Percentiles rank a stretch among this genome's conserved stretches.
Conservation (phyloP, 2,888 invertebrate genomes). For the Phymatocera aterrima region DNA sequence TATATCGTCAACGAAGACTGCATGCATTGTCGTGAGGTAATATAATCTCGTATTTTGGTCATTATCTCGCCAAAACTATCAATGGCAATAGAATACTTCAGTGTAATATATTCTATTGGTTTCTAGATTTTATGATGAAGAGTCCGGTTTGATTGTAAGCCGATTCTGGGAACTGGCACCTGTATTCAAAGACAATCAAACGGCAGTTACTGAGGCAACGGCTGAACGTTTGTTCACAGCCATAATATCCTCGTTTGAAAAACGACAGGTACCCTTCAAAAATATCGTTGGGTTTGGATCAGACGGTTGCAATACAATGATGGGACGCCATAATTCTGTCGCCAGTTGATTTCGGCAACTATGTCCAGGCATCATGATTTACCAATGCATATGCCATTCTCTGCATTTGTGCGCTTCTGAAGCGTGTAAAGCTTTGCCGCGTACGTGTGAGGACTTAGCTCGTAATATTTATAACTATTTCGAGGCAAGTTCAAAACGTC, state of each 20-base stretch:
- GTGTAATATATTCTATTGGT: neutral
- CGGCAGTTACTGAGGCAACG: constrained; percentile 45
- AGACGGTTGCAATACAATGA: constrained; percentile 58
- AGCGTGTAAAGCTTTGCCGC: constrained; percentile 61
- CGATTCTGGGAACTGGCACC: constrained; percentile 11
- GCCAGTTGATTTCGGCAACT: constrained; percentile 52
- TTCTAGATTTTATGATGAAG: constrained; percentile 12
- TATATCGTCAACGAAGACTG: constrained; percentile 18
- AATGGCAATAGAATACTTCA: neutral
- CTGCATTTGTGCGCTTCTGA: constrained; percentile 63
- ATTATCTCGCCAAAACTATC: neutral
- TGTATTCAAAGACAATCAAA: constrained; percentile 9
- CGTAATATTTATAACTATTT: constrained; percentile 60
- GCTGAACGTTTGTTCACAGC: constrained; percentile 51
- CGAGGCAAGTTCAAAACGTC: constrained; percentile 55
- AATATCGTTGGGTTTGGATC: constrained; percentile 63
- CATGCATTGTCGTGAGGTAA: constrained; percentile 10
- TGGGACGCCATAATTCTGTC: constrained; percentile 62
- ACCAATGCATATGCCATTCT: constrained; percentile 58
- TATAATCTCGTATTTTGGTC: neutral
- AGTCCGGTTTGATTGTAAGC: constrained; percentile 8
- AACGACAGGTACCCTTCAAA: constrained; percentile 49
- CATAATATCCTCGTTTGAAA: constrained; percentile 50
- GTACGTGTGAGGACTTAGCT: constrained; percentile 60
- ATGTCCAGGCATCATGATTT: constrained; percentile 56